These are phyloP conservation scores for Myotis planiceps DNA, from an alignment of 2,797 vertebrate genomes.

Conservation along the genomic window DNA sequence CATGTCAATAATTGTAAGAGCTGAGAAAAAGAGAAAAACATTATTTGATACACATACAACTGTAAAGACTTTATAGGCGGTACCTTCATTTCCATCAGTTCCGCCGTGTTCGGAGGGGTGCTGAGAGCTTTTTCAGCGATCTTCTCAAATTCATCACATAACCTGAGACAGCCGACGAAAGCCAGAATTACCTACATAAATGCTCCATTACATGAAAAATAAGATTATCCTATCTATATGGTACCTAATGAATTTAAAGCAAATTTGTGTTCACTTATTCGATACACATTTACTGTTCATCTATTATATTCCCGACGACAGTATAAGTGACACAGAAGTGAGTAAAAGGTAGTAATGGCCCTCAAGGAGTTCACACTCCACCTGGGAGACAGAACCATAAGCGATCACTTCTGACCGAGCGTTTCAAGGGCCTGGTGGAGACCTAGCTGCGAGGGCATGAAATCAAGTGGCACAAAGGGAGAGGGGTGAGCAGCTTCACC, in stretches of 20 bases:
- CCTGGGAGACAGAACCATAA: background rate
- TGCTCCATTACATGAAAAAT: background rate
- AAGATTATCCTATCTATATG: background rate
- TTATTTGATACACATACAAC: background rate
- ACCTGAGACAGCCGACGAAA: slow-evolving; percentile 83
- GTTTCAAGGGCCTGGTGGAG: background rate
- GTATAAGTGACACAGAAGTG: background rate
- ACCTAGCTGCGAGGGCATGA: background rate
- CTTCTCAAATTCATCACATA: slow-evolving; percentile 92
- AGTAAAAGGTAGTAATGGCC: background rate
- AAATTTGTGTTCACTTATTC: background rate
- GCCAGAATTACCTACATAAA: background rate
- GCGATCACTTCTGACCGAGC: background rate
- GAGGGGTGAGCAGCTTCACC: accelerated
- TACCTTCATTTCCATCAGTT: slow-evolving; percentile 94
- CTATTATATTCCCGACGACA: background rate
- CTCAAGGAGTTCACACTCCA: background rate
- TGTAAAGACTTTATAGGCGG: background rate
- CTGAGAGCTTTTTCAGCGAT: slow-evolving; percentile 92
- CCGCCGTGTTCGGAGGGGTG: slow-evolving; percentile 90
- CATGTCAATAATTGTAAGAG: background rate
- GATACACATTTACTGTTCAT: background rate
- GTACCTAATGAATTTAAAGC: background rate
- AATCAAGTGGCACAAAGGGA: background rate
- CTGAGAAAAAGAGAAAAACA: too few species aligned